Percentiles rank a stretch among this genome's conserved stretches.
These are phyloP conservation scores for Taphrorychus bicolor DNA, from an alignment of 2,888 invertebrate genomes.

Conservation along the genomic window DNA sequence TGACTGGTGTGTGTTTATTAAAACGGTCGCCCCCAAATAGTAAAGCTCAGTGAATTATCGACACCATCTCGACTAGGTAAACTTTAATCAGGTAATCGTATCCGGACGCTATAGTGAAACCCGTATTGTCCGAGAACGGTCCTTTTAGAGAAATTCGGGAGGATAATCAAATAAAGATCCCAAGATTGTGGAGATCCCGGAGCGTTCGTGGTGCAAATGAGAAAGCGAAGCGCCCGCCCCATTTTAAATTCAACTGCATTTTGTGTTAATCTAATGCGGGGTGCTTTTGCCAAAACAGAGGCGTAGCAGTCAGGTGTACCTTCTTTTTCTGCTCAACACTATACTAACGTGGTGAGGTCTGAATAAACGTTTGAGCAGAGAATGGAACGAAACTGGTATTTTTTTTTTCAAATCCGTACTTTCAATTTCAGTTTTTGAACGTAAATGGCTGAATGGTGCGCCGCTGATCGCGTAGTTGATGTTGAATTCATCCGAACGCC, in stretches of 20 bases:
- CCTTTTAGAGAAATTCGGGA: conserved; percentile 21
- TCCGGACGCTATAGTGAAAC: neutral
- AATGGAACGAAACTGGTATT: too few species aligned
- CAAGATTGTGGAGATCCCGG: conserved; percentile 30
- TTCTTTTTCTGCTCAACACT: too few species aligned
- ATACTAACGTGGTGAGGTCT: too few species aligned
- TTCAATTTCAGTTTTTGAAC: too few species aligned
- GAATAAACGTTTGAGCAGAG: too few species aligned
- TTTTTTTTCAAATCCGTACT: too few species aligned
- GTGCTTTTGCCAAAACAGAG: conserved; percentile 4
- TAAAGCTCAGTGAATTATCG: neutral
- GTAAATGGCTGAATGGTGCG: too few species aligned
- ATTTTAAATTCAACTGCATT: conserved; percentile 29
- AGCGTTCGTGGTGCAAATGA: conserved; percentile 20
- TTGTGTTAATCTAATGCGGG: conserved; percentile 31
- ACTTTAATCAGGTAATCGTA: neutral
- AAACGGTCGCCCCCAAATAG: neutral
- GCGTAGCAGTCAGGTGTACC: neutral
- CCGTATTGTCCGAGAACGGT: conserved; percentile 14
- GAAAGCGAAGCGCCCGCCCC: conserved; percentile 16
- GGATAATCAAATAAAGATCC: conserved; percentile 35
- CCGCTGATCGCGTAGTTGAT: neutral
- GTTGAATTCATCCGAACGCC: conserved; percentile 22
- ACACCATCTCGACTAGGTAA: neutral
- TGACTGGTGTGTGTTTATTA: too few species aligned